Percentiles rank a stretch among this genome's conserved stretches.
These are phyloP conservation scores for Amitus sp. DNA, from an alignment of 2,888 invertebrate species.

Conservation along the genomic window DNA sequence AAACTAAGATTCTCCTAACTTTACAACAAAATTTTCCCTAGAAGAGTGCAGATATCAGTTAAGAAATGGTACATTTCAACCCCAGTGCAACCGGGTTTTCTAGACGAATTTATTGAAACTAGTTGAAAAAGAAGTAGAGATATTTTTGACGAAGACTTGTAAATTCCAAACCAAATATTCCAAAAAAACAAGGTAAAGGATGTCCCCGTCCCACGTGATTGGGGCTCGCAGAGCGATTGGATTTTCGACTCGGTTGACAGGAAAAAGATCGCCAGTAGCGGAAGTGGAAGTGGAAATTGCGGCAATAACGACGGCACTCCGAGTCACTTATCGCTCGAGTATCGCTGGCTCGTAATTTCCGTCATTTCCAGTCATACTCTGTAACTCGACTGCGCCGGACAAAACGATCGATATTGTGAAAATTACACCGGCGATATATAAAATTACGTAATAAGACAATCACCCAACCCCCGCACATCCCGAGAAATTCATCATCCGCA, in stretches of 20 bases:
- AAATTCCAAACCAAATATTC: too few relatives aligned
- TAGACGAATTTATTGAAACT: too few relatives aligned
- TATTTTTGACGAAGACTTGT: too few relatives aligned
- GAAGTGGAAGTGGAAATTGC: conserved; percentile 63
- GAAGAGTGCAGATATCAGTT: too few relatives aligned
- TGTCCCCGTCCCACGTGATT: conserved; percentile 33
- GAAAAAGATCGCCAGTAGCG: conserved; percentile 57
- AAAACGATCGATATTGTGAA: conserved; percentile 35
- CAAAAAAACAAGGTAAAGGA: too few relatives aligned
- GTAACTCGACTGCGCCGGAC: conserved; percentile 37
- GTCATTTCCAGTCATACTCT: conserved; percentile 47
- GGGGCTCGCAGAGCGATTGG: conserved; percentile 36
- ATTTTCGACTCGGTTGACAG: conserved; percentile 55
- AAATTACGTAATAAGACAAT: conserved; percentile 19
- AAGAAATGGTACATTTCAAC: too few relatives aligned
- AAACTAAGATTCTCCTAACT: too few relatives aligned
- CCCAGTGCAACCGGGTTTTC: too few relatives aligned
- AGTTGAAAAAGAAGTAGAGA: too few relatives aligned
- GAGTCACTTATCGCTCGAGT: conserved; percentile 58
- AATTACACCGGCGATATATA: conserved; percentile 16
- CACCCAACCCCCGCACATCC: background rate
- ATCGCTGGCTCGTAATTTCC: conserved; percentile 61
- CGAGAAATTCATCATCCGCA: background rate
- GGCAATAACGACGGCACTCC: conserved; percentile 62
- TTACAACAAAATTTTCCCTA: too few relatives aligned